Conservation (phyloP, 2,113 vertebrate genomes). For the Enhydra lutris region DNA sequence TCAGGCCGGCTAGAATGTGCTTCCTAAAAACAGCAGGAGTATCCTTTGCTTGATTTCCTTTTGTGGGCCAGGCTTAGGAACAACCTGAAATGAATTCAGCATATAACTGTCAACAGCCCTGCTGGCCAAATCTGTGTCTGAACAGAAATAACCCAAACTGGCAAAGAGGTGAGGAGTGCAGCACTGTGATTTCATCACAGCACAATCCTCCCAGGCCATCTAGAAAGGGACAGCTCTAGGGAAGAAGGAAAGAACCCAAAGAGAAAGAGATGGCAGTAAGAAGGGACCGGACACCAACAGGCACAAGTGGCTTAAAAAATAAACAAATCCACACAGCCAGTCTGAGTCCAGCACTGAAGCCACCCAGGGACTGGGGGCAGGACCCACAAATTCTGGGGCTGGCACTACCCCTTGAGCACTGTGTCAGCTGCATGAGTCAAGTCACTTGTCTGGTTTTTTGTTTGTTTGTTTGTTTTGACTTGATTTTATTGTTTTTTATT, state of each 20-base stretch:
- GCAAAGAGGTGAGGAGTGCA: not conserved
- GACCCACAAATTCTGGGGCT: not conserved
- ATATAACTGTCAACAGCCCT: constrained; percentile 36
- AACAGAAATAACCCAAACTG: constrained; percentile 54
- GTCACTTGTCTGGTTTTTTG: not conserved
- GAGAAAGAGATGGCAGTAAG: not conserved
- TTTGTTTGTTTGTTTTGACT: not conserved
- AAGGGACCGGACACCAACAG: not conserved
- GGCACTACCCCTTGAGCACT: fast-evolving
- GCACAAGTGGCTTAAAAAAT: constrained; percentile 1
- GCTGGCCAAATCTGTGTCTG: constrained; percentile 2
- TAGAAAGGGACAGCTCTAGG: not conserved
- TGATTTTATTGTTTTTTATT: not conserved
- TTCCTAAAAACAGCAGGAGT: not conserved
- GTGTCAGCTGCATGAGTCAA: not conserved
- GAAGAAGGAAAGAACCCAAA: not conserved
- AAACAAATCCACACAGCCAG: not conserved
- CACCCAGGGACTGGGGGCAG: fast-evolving
- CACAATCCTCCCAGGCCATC: not conserved
- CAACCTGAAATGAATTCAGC: constrained; percentile 29
- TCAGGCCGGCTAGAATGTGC: not conserved
- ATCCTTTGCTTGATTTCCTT: constrained; percentile 4
- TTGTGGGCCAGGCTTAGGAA: not conserved
- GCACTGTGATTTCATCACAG: not conserved
- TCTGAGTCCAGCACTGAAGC: not conserved